Conservation (phyloP, 2,888 invertebrate species). For the Orchesella flavescens region DNA sequence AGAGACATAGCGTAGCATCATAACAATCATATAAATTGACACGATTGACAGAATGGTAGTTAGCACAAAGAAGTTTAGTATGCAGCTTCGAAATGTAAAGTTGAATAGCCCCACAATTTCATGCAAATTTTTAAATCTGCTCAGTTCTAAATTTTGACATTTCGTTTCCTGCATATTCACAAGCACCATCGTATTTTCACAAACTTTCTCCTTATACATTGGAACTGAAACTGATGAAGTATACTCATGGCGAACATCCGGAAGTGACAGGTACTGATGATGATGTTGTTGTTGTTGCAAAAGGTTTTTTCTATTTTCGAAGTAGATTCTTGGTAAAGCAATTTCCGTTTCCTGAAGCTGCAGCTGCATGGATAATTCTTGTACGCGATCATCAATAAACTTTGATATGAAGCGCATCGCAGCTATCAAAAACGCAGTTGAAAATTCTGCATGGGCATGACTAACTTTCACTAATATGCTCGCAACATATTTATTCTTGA, state of each 20-base stretch:
- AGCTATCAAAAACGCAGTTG: conserved; percentile 28
- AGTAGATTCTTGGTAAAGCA: too few relatives aligned
- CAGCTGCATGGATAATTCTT: not conserved
- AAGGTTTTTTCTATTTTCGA: not conserved
- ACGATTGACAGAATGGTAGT: conserved; percentile 10
- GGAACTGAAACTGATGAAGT: too few relatives aligned
- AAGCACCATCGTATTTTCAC: too few relatives aligned
- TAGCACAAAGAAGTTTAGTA: conserved; percentile 24
- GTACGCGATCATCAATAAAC: conserved; percentile 27
- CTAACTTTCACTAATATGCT: not conserved
- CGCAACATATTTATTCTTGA: conserved; percentile 2
- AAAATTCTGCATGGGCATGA: conserved; percentile 21
- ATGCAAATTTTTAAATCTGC: too few relatives aligned
- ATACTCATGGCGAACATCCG: not conserved
- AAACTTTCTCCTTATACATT: too few relatives aligned
- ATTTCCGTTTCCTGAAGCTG: not conserved
- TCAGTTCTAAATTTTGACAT: too few relatives aligned
- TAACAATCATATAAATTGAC: conserved; percentile 33
- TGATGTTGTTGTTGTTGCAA: too few relatives aligned
- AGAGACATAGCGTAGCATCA: not conserved
- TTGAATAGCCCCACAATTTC: conserved; percentile 5
- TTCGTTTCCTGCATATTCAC: too few relatives aligned
- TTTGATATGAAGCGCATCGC: conserved; percentile 38
- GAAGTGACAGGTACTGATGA: not conserved
- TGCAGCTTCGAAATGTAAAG: conserved; percentile 11